A percentile compares a stretch with the other conserved stretches of the same genome.
Conservation (phyloP, 2,888 invertebrate species). For the Emmelina monodactyla region DNA sequence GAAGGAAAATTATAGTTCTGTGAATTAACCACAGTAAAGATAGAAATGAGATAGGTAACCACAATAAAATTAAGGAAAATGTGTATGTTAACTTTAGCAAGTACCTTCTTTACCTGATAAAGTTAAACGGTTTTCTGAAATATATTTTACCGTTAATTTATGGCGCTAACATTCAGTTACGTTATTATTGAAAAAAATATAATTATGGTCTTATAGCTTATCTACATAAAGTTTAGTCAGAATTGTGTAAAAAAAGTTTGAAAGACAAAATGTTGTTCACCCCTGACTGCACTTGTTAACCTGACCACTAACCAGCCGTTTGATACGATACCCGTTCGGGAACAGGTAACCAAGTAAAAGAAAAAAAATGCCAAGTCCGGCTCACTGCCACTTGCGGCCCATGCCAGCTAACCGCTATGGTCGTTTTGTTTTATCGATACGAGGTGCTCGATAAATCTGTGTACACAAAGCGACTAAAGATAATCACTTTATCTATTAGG, state of each 20-base stretch:
- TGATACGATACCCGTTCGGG: slow-evolving; percentile 46
- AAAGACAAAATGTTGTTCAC: slow-evolving; percentile 13
- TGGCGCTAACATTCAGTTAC: no score
- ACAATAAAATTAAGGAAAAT: no score
- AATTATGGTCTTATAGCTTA: slow-evolving; percentile 14
- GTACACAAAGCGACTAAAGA: slow-evolving; percentile 1
- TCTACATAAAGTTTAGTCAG: slow-evolving; percentile 2
- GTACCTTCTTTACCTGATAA: no score
- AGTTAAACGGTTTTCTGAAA: no score
- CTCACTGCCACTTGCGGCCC: slow-evolving; percentile 35
- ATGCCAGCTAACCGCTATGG: slow-evolving; percentile 13
- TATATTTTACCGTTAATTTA: no score
- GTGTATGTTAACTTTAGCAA: no score
- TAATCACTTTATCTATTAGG: no score
- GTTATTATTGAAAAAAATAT: no score
- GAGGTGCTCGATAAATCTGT: neutral
- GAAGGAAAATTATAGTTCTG: no score
- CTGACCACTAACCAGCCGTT: slow-evolving; percentile 36
- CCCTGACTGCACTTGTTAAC: slow-evolving; percentile 57
- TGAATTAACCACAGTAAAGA: no score
- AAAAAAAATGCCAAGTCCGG: slow-evolving; percentile 38
- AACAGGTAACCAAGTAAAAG: slow-evolving; percentile 58
- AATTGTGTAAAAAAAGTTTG: slow-evolving; percentile 26
- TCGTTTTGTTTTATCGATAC: neutral
- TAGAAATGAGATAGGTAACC: no score